Percentiles rank a stretch among this genome's conserved stretches.
These are phyloP conservation scores for Ellobium chinense DNA, from an alignment of 2,888 invertebrate species.

Conservation along the genomic window DNA sequence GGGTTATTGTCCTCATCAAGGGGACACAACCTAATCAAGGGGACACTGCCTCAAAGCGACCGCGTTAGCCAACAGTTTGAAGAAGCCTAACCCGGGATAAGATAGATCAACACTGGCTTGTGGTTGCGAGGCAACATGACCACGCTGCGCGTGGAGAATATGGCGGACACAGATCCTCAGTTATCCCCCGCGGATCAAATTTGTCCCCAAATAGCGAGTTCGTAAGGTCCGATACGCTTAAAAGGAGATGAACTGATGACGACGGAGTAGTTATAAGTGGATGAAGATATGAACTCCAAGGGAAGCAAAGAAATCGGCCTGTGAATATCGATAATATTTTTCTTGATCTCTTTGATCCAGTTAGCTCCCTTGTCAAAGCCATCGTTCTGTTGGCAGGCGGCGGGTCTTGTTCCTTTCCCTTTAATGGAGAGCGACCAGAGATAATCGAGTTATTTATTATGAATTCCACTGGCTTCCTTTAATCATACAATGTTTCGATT, in stretches of 20 bases:
- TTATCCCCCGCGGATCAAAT: neutral
- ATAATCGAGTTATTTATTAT: neutral
- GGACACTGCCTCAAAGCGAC: no score
- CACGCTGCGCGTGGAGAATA: neutral
- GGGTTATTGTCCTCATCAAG: no score
- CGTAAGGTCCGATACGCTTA: neutral
- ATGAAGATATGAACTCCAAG: neutral
- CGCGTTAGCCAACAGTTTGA: no score
- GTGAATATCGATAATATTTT: neutral
- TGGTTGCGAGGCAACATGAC: neutral
- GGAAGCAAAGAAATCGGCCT: neutral
- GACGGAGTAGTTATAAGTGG: neutral
- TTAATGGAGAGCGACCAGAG: neutral
- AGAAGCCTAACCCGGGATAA: no score
- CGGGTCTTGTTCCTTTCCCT: neutral
- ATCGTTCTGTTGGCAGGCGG: neutral
- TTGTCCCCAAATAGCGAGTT: neutral
- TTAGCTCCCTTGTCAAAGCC: neutral
- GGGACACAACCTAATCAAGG: no score
- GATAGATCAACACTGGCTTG: neutral
- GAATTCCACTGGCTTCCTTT: neutral
- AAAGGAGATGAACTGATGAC: neutral
- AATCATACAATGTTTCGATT: no score
- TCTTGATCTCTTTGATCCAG: neutral
- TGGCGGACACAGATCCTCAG: neutral